Evolutionary conservation across 2,888 invertebrate species (phyloP).

Genomic region (Meganola albula): DNA sequence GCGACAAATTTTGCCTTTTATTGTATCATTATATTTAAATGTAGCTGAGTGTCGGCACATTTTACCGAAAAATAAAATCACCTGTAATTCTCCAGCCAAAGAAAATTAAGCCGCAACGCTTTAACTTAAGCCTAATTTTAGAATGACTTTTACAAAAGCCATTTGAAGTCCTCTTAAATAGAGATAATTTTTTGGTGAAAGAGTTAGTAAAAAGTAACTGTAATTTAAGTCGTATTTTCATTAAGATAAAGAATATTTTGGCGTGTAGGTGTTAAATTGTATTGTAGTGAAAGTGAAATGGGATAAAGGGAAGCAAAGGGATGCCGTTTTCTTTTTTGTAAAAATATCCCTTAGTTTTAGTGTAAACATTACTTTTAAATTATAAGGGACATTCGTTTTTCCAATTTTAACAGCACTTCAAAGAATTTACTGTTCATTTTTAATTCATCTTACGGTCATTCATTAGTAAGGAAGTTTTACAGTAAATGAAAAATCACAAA

Average conservation of each 20-base stretch:
- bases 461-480: too few species aligned
- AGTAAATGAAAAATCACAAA: too few species aligned
- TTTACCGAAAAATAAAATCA: conserved; percentile 49
- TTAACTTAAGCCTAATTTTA: conserved; percentile 29
- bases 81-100: conserved; percentile 32
- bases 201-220: too few species aligned
- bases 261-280: conserved; percentile 25
- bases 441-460: too few species aligned
- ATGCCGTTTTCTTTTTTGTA: conserved; percentile 37
- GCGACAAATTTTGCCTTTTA: conserved; percentile 56
- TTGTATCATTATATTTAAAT: conserved; percentile 62
- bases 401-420: too few species aligned
- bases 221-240: conserved; percentile 28
- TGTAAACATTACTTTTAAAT: too few species aligned
- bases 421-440: too few species aligned
- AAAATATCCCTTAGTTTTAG: too few species aligned
- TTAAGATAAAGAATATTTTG: conserved; percentile 32
- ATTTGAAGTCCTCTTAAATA: conserved; percentile 48
- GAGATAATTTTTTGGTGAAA: conserved; percentile 43
- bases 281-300: conserved; percentile 48
- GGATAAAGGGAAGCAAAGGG: conserved; percentile 47
- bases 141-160: conserved; percentile 21
- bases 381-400: too few species aligned
- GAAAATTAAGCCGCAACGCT: conserved; percentile 28
- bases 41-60: conserved; percentile 46